A percentile compares a stretch with the other conserved stretches of the same genome.
phyloP scores from a whole-genome alignment of 1,140 invertebrate genomes.

The Zophobas morio region DNA sequence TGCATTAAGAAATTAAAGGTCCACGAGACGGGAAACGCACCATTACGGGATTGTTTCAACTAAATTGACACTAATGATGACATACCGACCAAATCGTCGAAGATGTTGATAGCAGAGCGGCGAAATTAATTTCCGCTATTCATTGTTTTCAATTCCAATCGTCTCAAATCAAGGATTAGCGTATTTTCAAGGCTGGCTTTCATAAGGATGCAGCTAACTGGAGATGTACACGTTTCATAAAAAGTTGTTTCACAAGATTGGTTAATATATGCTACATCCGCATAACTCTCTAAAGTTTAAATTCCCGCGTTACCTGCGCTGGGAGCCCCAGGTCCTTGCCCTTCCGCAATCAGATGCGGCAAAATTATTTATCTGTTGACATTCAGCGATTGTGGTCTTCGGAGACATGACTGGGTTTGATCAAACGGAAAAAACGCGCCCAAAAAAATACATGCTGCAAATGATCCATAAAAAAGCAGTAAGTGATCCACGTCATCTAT shows the following conservation, averaged over 20 bases:
- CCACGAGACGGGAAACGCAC: slow-evolving; percentile 24
- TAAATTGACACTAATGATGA: background rate
- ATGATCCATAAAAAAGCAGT: background rate
- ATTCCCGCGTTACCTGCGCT: slow-evolving; percentile 19
- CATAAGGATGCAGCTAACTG: slow-evolving; percentile 26
- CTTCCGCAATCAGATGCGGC: slow-evolving; percentile 32
- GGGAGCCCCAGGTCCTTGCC: slow-evolving; percentile 43
- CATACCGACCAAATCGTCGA: background rate
- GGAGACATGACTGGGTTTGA: too few relatives aligned
- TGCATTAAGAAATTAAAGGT: background rate
- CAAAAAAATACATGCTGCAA: background rate
- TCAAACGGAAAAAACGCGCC: too few relatives aligned
- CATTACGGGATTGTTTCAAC: slow-evolving; percentile 5
- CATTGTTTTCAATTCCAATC: slow-evolving; percentile 4
- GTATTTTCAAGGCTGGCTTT: slow-evolving; percentile 15
- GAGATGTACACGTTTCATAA: slow-evolving; percentile 8
- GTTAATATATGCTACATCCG: slow-evolving; percentile 43
- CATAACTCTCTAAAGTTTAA: slow-evolving; percentile 30
- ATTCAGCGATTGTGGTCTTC: background rate
- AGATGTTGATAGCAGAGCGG: background rate
- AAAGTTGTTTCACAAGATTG: slow-evolving; percentile 34
- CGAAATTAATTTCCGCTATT: slow-evolving; percentile 9
- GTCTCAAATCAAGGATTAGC: background rate
- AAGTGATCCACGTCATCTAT: background rate
- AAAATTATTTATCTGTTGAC: slow-evolving; percentile 24